Evolutionary conservation across 1,140 invertebrate species (phyloP).

Genomic region (Drosophila ohnishii): DNA sequence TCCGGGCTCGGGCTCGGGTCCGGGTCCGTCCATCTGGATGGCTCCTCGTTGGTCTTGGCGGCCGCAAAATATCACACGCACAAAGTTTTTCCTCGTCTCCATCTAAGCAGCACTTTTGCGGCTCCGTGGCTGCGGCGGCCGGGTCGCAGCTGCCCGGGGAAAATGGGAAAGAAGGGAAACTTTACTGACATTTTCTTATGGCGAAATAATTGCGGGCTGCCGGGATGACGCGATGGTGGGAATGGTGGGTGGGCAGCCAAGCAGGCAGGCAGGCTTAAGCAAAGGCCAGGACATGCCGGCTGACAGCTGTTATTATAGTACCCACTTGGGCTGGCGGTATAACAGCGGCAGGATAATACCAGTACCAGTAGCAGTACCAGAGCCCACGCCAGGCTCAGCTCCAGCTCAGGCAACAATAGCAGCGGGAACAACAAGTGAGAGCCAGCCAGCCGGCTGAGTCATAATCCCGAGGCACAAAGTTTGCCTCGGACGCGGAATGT

Average conservation of each 20-base stretch:
- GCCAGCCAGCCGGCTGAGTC: constrained; percentile 27
- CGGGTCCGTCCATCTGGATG: constrained; percentile 49
- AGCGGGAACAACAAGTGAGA: constrained; percentile 51
- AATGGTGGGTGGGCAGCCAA: neutral
- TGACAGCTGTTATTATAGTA: constrained; percentile 72
- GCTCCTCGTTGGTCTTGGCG: constrained; percentile 55
- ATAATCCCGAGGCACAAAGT: constrained; percentile 41
- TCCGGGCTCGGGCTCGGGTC: constrained; percentile 13
- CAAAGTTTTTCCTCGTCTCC: constrained; percentile 64
- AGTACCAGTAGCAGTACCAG: neutral
- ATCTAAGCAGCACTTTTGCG: constrained; percentile 53
- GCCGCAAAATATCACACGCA: constrained; percentile 78
- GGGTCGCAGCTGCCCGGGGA: constrained; percentile 59
- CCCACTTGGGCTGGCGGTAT: constrained; percentile 36
- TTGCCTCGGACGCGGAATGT: constrained; percentile 31
- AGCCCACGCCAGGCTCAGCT: neutral
- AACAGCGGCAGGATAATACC: constrained; percentile 35
- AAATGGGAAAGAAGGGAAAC: constrained; percentile 46
- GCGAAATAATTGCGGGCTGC: constrained; percentile 66
- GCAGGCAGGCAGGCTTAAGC: constrained; percentile 31
- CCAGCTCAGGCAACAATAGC: constrained; percentile 8
- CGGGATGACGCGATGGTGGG: constrained; percentile 1
- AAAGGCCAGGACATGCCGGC: constrained; percentile 58
- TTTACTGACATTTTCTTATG: constrained; percentile 79
- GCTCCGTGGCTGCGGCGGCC: constrained; percentile 27